phyloP scores from a whole-genome alignment of 64 coral and sea anemone genomes.

The Stichodactyla mertensii region DNA sequence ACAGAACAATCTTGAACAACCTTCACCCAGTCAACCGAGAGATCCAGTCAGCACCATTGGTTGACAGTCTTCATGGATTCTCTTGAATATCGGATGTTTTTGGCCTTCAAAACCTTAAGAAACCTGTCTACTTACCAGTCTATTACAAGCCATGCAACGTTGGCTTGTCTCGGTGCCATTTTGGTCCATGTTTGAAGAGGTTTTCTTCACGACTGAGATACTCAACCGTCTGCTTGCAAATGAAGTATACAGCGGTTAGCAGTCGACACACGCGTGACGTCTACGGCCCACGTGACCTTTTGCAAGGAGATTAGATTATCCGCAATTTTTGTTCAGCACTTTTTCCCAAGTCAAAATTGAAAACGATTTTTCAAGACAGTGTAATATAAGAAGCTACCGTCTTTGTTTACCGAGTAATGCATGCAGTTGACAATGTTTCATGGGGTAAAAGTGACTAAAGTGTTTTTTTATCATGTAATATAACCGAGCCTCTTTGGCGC shows the following conservation, averaged over 20 bases:
- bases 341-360: too few species aligned
- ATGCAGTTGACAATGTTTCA: too few species aligned
- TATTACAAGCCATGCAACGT: constrained; percentile 15
- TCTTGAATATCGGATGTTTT: background rate
- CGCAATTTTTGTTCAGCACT: background rate
- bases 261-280: constrained; percentile 6
- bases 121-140: constrained; percentile 8
- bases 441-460: too few species aligned
- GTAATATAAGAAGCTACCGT: too few species aligned
- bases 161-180: background rate
- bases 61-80: background rate
- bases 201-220: background rate
- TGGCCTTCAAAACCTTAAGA: background rate
- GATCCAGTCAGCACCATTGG: background rate
- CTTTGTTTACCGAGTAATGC: too few species aligned
- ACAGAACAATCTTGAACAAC: background rate
- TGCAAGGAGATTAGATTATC: background rate
- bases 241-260: background rate
- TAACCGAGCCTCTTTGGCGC: background rate
- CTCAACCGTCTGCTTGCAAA: background rate
- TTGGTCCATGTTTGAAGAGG: background rate
- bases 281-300: background rate
- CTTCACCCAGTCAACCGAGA: constrained; percentile 5
- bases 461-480: background rate
- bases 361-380: too few species aligned